These are phyloP conservation scores for Onchidella celtica DNA, from an alignment of 2,888 invertebrate species.

Conservation along the genomic window DNA sequence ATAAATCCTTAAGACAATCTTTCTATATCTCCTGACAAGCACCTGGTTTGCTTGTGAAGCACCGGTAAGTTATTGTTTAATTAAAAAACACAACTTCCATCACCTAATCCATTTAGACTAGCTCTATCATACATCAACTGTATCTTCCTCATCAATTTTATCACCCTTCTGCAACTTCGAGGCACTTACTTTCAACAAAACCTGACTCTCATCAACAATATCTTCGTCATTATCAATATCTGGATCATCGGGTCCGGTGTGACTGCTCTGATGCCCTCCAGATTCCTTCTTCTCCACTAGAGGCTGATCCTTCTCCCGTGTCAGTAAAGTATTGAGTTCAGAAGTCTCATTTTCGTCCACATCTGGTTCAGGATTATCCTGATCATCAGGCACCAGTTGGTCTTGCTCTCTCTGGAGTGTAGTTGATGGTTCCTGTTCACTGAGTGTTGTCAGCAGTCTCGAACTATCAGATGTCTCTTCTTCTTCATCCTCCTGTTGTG, in stretches of 20 bases:
- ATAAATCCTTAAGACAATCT: too few species aligned
- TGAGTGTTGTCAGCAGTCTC: background rate
- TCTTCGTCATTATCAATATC: slow-evolving; percentile 13
- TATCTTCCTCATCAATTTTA: slow-evolving; percentile 17
- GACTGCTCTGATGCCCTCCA: background rate
- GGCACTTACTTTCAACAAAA: background rate
- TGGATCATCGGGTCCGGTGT: too few species aligned
- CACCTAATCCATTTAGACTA: too few species aligned
- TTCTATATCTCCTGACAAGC: too few species aligned
- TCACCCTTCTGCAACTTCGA: background rate
- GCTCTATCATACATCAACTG: slow-evolving; percentile 5
- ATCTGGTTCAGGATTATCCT: background rate
- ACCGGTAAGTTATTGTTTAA: background rate
- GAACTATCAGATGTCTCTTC: background rate
- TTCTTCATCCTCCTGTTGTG: background rate
- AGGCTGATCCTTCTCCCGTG: background rate
- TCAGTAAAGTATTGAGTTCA: too few species aligned
- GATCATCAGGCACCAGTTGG: background rate
- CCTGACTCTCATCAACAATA: slow-evolving; percentile 15
- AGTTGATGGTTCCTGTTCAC: background rate
- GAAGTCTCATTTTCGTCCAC: background rate
- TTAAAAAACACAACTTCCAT: background rate
- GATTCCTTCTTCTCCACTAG: background rate
- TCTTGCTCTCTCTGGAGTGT: background rate
- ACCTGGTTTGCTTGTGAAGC: too few species aligned